These are phyloP conservation scores for Brienomyrus longianalis DNA, from an alignment of 2,113 vertebrate genomes.

Conservation along the genomic window DNA sequence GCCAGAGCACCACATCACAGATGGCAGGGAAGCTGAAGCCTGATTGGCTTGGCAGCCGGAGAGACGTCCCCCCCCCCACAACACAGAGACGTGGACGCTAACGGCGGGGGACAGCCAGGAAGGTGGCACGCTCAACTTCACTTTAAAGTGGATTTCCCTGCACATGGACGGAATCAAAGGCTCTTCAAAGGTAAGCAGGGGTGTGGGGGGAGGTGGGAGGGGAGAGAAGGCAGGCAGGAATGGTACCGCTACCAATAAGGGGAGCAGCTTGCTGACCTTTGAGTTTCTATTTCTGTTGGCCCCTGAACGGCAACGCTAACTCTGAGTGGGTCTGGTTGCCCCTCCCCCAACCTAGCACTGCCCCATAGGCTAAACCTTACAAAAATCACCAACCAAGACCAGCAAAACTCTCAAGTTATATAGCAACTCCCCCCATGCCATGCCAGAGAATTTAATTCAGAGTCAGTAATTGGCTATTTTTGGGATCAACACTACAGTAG, in stretches of 20 bases:
- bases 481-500: neutral
- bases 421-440: neutral
- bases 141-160: slow-evolving; percentile 8
- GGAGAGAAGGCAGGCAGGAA: neutral
- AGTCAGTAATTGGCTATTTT: neutral
- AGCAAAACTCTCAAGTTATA: neutral
- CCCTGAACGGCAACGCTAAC: neutral
- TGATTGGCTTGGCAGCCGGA: neutral
- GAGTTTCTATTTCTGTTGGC: slow-evolving; percentile 24
- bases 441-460: neutral
- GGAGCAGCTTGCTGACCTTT: slow-evolving; percentile 27
- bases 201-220: too few relatives aligned
- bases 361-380: neutral
- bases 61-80: neutral
- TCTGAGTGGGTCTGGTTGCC: neutral
- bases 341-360: neutral
- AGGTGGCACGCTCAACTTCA: neutral
- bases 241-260: neutral
- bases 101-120: neutral
- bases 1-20: slow-evolving; percentile 10
- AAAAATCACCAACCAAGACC: neutral
- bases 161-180: slow-evolving; percentile 16
- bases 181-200: slow-evolving; percentile 14
- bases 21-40: neutral
- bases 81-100: neutral